Evolutionary conservation across 2,888 invertebrate species (phyloP).

Genomic region (Xestia ashworthii): DNA sequence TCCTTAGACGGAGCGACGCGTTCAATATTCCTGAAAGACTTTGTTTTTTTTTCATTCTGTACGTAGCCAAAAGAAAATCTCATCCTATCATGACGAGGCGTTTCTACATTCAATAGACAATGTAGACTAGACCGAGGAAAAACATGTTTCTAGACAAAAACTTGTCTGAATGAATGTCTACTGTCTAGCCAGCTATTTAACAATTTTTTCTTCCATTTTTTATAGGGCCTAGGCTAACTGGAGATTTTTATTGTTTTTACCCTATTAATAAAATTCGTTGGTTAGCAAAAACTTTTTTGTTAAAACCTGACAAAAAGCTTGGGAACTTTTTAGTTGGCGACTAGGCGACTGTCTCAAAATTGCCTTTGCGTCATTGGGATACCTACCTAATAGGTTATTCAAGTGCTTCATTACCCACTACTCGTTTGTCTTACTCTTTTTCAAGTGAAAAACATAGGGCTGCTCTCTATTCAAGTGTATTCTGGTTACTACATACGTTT

Average conservation of each 20-base stretch:
- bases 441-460: neutral
- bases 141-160: constrained; percentile 25
- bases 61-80: constrained; percentile 14
- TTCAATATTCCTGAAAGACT: neutral
- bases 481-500: neutral
- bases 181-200: constrained; percentile 20
- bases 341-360: too few relatives aligned
- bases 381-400: neutral
- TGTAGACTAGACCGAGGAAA: neutral
- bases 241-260: neutral
- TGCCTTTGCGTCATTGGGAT: neutral
- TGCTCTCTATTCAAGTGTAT: neutral
- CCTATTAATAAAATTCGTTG: neutral
- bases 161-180: constrained; percentile 28
- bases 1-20: neutral
- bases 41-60: neutral
- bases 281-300: neutral
- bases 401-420: neutral
- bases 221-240: constrained; percentile 5
- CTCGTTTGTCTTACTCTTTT: neutral
- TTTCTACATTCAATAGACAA: constrained; percentile 27
- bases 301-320: neutral
- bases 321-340: neutral
- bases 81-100: constrained; percentile 8
- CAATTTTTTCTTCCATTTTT: constrained; percentile 18